Evolutionary conservation across 2,113 vertebrate species (phyloP).

Genomic region (Caranx ignobilis): DNA sequence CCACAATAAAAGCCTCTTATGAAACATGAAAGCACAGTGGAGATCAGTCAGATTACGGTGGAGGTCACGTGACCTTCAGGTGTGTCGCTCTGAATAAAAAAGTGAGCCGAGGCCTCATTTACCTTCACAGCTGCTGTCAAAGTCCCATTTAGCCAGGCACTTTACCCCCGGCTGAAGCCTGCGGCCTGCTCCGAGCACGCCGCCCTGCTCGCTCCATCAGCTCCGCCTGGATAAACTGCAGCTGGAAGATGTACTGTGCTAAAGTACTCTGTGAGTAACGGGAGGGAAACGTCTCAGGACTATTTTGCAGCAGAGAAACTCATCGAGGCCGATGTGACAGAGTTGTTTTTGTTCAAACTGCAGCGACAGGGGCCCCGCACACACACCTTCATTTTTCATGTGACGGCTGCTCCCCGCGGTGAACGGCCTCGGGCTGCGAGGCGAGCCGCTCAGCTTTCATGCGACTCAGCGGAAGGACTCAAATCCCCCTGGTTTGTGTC

Average conservation of each 20-base stretch:
- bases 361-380: background rate
- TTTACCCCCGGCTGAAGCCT: constrained; percentile 2
- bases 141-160: constrained; percentile 10
- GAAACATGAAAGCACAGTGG: constrained; percentile 14
- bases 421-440: constrained; percentile 32
- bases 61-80: constrained; percentile 16
- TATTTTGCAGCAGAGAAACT: constrained; percentile 40
- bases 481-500: constrained; percentile 8
- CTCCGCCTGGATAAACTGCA: constrained; percentile 35
- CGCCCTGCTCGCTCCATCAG: constrained; percentile 8
- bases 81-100: background rate
- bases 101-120: background rate
- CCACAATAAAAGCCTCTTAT: constrained; percentile 43
- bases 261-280: constrained; percentile 60
- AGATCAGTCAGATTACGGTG: constrained; percentile 5
- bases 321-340: constrained; percentile 16
- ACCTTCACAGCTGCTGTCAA: constrained; percentile 23
- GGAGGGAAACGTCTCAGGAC: constrained; percentile 31
- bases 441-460: constrained; percentile 35
- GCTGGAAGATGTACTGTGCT: constrained; percentile 20
- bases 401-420: constrained; percentile 10
- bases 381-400: constrained; percentile 24
- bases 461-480: constrained; percentile 13
- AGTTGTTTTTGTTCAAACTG: constrained; percentile 36
- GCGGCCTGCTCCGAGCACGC: background rate